Evolutionary conservation across 2,888 invertebrate species (phyloP), one percentile per base, ranked within the genome.

Genomic region (Andrena haemorrhoa): DNA sequence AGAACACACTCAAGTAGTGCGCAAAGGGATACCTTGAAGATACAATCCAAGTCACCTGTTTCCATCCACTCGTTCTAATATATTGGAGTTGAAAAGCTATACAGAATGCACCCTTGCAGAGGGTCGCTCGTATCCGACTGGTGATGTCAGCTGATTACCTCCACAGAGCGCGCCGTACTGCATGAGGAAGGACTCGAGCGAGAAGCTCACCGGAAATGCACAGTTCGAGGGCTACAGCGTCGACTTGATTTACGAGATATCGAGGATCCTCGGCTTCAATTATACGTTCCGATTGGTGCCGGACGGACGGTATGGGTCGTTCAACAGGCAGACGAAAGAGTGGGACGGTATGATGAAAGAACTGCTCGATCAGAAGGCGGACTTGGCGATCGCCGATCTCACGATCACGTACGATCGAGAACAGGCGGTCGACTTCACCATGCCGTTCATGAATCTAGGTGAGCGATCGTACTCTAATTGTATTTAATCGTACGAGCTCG

Each of bases 391-490:
- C 66, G 99, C 99, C 10, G 99, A 99, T 94, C 95, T 99, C 75
- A 99, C 99, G 41, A 99, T 99, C 89, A 99, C 98, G 31, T 99
- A 98, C 94, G 98, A 98, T 93, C 96, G 99, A 92, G 98, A 98
- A 93, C 96, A 97, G 91, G 96, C 95, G 58, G 96, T 96, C n/a
- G 96, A 96, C 92, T 97, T 96, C 92, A 93, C 94, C 2, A 98
- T 98, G 94, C 99, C 99, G 0, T 99, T 99, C 94, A 99, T 99
- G 98, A 98, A 98, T 88, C 95, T 99, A 83, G 98, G 98, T 95
- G 93, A 94, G 93, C 64, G 56, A 41, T 41, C 41, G 41, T 41
- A 16, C 41, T 16, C 12, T 41, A 41, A 41, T 35, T 60, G 33
- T 49, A 26, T 75, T 70, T 73, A 58, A 70, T 78, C 69, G 12